A percentile compares a stretch with the other conserved stretches of the same genome.
These are phyloP conservation scores for Steinernema scapterisci DNA, from an alignment of 2,888 invertebrate genomes.

Conservation along the genomic window DNA sequence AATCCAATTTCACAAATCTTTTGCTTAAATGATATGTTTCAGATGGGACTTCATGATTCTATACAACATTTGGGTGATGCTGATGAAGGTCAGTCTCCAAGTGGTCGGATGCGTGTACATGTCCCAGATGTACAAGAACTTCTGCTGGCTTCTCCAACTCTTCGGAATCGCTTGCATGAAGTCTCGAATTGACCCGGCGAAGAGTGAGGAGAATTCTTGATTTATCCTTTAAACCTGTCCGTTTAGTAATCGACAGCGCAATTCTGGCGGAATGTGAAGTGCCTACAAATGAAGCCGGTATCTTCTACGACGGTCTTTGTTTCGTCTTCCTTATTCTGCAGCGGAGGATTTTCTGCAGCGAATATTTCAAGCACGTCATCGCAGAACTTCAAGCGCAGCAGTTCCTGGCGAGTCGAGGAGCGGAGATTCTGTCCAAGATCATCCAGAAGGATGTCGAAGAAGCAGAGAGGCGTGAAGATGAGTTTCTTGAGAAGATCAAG, in stretches of 20 bases:
- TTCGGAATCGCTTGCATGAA: slow-evolving; percentile 85
- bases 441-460: slow-evolving; percentile 83
- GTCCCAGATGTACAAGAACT: slow-evolving; percentile 71
- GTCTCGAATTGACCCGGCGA: slow-evolving; percentile 33
- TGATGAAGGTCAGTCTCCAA: slow-evolving; percentile 80
- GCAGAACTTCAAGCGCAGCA: slow-evolving; percentile 92
- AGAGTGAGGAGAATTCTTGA: slow-evolving; percentile 29
- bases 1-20: too few species aligned
- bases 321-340: slow-evolving; percentile 89
- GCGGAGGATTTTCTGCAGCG: slow-evolving; percentile 85
- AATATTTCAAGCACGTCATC: slow-evolving; percentile 93
- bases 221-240: too few species aligned
- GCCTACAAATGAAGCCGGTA: slow-evolving; percentile 81
- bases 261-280: slow-evolving; percentile 73
- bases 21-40: too few species aligned
- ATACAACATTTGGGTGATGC: slow-evolving; percentile 87
- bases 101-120: slow-evolving; percentile 86
- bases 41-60: slow-evolving; percentile 84
- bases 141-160: slow-evolving; percentile 79
- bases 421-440: slow-evolving; percentile 88
- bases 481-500: slow-evolving; percentile 86
- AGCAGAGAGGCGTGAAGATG: slow-evolving; percentile 82
- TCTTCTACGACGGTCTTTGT: slow-evolving; percentile 92
- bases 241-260: slow-evolving; percentile 35
- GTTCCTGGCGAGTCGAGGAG: slow-evolving; percentile 88